phyloP scores from a whole-genome alignment of 2,888 invertebrate genomes.

The Schrankia costaestrigalis region DNA sequence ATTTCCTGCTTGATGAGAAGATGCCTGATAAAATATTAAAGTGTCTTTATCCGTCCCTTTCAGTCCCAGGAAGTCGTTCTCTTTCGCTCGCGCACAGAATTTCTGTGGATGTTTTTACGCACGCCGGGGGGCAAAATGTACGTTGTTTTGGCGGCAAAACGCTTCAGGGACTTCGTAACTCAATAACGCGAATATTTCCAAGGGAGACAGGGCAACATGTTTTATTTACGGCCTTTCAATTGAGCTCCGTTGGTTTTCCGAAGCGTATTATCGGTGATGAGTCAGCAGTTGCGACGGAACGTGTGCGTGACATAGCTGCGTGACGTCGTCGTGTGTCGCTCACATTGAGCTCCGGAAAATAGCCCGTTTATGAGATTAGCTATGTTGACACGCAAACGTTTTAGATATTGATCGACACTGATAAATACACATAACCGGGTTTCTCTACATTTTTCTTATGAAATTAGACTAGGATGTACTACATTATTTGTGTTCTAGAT shows the following conservation, averaged over 20 bases:
- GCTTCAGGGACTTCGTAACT: slow-evolving; percentile 78
- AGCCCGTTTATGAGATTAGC: slow-evolving; percentile 42
- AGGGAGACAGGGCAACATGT: slow-evolving; percentile 73
- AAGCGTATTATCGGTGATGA: slow-evolving; percentile 46
- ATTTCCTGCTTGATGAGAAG: slow-evolving; percentile 59
- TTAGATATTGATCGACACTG: slow-evolving; percentile 23
- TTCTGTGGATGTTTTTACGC: slow-evolving; percentile 76
- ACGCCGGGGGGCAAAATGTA: slow-evolving; percentile 79
- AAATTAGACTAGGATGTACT: not conserved
- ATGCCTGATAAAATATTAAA: slow-evolving; percentile 78
- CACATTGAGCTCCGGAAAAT: slow-evolving; percentile 44
- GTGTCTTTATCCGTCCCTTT: slow-evolving; percentile 73
- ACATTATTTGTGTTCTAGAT: no score
- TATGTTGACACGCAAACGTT: slow-evolving; percentile 46
- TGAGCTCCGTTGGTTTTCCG: slow-evolving; percentile 63
- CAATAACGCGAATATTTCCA: slow-evolving; percentile 73
- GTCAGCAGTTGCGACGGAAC: slow-evolving; percentile 48
- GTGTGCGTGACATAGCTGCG: slow-evolving; percentile 55
- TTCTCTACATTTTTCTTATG: not conserved
- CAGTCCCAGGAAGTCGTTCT: slow-evolving; percentile 54
- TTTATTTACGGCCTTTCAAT: slow-evolving; percentile 79
- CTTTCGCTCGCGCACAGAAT: slow-evolving; percentile 54
- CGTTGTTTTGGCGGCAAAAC: slow-evolving; percentile 81
- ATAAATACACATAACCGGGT: slow-evolving; percentile 7
- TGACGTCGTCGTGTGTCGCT: slow-evolving; percentile 35